Base-by-base conservation (phyloP, 2,888 invertebrate genomes). In the Oscheius sp. region DNA sequence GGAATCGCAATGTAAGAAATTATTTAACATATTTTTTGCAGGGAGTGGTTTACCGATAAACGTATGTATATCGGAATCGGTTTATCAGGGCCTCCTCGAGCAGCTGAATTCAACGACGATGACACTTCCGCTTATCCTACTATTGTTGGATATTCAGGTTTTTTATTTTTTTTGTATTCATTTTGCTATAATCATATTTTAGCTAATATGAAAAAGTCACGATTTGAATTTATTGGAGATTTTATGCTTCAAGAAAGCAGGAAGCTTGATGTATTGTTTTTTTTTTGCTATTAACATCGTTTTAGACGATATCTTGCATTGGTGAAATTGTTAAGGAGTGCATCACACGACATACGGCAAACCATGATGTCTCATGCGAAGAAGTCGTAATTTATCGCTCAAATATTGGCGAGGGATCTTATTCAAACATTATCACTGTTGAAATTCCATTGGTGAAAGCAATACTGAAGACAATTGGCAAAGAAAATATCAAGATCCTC, bases 351-450 rank as follows among this genome's bases (percentile, higher is more conserved):
- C 44, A 41, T 22, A 54, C 32, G 41, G 22, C 14, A 28, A 1
- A 20, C n/a, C 32, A 62, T 32, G 20, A 61, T 4, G 67, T 36
- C n/a, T 28, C 20, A 36, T 73, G 76, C 2, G 30, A 59, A 30
- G 69, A 72, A 8, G 51, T 81, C 17, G 51, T 81, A 47, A 36
- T 82, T 36, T 81, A 78, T 64, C 67, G 81, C 20, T 68, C 68
- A 5, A 80, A 78, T 6, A 63, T 73, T 33, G 61, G 68, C 24
- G 80, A 81, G 36, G 78, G 78, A 22, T 45, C 65, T 26, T 80
- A 66, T 50, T 61, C 57, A 2, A 61, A 30, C 38, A 80, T 80
- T 44, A 9, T 26, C 6, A 56, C 22, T 8, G n/a, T 6, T 12
- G 24, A 62, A 26, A 1, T 41, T 30, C 24, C 32, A 17, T 33